Evolutionary conservation across 2,797 vertebrate species (phyloP).

Genomic region (Macrochelys suwanniensis): DNA sequence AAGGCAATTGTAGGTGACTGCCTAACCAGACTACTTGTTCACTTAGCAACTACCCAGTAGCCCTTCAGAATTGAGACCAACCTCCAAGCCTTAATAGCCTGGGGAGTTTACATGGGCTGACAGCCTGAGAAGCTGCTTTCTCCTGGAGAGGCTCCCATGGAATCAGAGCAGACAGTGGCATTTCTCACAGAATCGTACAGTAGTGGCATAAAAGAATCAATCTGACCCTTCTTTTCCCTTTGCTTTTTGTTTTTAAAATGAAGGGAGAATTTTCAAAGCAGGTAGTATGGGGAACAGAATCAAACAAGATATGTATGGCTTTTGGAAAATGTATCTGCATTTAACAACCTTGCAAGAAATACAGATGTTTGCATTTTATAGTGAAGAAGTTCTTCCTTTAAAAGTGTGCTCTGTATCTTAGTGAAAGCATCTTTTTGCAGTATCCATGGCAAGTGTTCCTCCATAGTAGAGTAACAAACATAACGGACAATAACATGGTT

Average conservation of each 20-base stretch:
- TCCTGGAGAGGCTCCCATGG: rapidly evolving
- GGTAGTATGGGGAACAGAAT: rapidly evolving
- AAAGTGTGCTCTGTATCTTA: conserved; percentile 21
- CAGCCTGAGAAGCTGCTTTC: background rate
- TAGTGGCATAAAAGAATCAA: rapidly evolving
- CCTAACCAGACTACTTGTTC: conserved; percentile 46
- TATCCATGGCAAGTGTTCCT: conserved; percentile 69
- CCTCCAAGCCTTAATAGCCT: background rate
- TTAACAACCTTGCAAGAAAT: background rate
- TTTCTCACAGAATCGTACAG: rapidly evolving
- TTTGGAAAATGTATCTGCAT: rapidly evolving
- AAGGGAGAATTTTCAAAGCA: background rate
- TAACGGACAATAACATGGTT: background rate
- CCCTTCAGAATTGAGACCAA: rapidly evolving
- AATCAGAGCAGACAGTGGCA: background rate
- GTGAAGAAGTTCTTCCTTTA: conserved; percentile 18
- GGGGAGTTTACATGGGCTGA: background rate
- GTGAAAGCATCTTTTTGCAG: conserved; percentile 36
- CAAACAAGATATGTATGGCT: background rate
- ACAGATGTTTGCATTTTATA: conserved; percentile 5
- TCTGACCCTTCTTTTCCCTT: background rate
- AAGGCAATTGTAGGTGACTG: background rate
- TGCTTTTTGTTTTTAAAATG: background rate
- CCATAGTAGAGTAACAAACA: conserved; percentile 24
- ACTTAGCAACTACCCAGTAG: rapidly evolving